Evolutionary conservation across 2,888 invertebrate species (phyloP), one percentile per base, ranked within the genome.

Genomic region (Heliconius cydno): DNA sequence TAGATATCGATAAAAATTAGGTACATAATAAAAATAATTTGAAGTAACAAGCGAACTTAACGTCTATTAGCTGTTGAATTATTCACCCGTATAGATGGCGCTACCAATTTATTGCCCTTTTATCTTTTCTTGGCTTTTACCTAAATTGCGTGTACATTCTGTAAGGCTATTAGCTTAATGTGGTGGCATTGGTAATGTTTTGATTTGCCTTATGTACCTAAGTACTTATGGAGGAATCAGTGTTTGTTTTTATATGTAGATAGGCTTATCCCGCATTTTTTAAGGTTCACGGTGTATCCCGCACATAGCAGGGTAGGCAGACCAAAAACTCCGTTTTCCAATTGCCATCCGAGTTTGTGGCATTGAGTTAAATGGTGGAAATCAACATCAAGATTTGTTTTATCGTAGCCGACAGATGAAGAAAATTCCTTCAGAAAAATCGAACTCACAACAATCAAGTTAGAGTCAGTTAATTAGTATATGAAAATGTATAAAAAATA

Each of bases 1-100:
- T 52, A 7, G 7, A 52, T 52, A 52, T 52, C 19, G 3, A 52
- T 52, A 52, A 52, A 22, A 52, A 13, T 9, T 52, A 52, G 7
- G 19, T 13, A n/a, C 6, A 3, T 4, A 73, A 34, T 60, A 38
- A 60, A 60, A 60, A 73, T 60, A 34, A 73, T 65, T 75, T 22
- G 22, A 65, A 65, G 25, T 65, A 41, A 63, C 63, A 63, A 75
- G 28, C 63, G 22, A 75, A 80, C 80, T 34, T 78, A 90, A 85
- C 89, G 92, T 92, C 93, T 92, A 89, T 86, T 86, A 86, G 85
- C 86, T 89, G 90, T 92, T 93, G 92, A 91, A 88, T 83, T 91
- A 93, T 93, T 91, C 93, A 94, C 81, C 84, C 84, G 87, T 85
- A 88, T 90, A 94, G 93, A 92, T 93, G 93, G 92, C 94, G 91